Evolutionary conservation across 2,888 invertebrate genomes (phyloP), one percentile per base, ranked within the genome.

Genomic region (Drosophila nr. fundita): DNA sequence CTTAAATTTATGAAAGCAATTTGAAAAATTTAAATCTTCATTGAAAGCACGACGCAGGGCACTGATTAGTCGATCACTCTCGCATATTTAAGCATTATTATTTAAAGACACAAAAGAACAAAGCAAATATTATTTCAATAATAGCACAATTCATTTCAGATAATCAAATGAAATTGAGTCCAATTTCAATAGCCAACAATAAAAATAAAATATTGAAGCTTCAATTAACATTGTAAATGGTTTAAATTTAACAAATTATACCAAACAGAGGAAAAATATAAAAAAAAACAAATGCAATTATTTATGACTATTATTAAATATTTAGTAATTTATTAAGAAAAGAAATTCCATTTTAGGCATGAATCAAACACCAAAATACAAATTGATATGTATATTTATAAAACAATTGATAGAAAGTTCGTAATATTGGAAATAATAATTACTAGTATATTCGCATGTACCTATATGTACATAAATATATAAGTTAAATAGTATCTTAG

Each of bases 361-460:
- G 72, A 85, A 87, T 82, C 66, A 84, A 86, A 86, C 85, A 86
- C 85, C 90, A 86, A 87, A 76, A 73, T 73, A 68, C 57, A 72
- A 65, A 78, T 76, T 75, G 59, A 65, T 55, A 68, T 60, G 34
- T 42, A 76, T 55, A 74, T 73, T 66, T 68, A 65, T 74, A 54
- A 53, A 54, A 48, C 42, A 66, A 77, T 68, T 72, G 59, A 71
- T 72, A 74, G 67, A 77, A 69, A 58, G 87, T 83, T 83, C 87
- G 73, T 71, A 61, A 63, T 67, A 86, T 77, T 73, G 68, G 66
- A 83, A 88, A 68, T 69, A 83, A 67, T 54, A 45, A 57, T 50
- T 57, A 57, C 15, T 68, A 68, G 71, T 50, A n/a, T 10, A 69
- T 34, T 40, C 57, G 38, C 24, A 57, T 70, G 42, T 67, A 67